phyloP scores from a whole-genome alignment of 1,140 invertebrate species.

The Drosophila ananassae region DNA sequence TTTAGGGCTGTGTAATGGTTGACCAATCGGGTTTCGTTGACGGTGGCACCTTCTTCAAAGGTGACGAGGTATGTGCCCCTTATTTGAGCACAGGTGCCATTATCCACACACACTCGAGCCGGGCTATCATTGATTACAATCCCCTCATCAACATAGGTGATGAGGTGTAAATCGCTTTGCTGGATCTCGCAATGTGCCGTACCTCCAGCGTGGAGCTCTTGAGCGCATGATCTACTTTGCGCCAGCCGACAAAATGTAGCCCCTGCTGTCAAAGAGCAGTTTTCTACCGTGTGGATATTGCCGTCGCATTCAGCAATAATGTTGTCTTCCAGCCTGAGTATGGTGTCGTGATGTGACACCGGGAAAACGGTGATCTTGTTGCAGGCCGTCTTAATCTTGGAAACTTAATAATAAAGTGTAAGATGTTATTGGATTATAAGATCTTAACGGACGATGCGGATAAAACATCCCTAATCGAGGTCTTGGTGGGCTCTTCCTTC shows the following conservation, averaged over 20 bases:
- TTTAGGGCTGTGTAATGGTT: no score
- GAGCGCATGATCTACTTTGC: constrained; percentile 21
- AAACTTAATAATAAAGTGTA: no score
- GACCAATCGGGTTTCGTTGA: no score
- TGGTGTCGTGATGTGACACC: not conserved
- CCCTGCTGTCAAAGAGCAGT: not conserved
- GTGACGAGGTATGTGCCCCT: no score
- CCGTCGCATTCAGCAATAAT: not conserved
- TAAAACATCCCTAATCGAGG: constrained; percentile 6
- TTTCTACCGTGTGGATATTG: not conserved
- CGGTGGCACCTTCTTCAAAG: no score
- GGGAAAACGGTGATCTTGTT: not conserved
- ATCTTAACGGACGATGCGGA: not conserved
- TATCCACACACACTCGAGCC: no score
- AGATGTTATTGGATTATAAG: not conserved
- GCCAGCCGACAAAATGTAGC: constrained; percentile 16
- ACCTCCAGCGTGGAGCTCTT: constrained; percentile 26
- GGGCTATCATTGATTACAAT: no score
- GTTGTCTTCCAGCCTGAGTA: not conserved
- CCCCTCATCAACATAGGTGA: no score
- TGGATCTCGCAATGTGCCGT: constrained; percentile 25
- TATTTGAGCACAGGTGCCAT: no score
- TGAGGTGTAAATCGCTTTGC: not conserved
- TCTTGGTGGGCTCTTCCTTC: not conserved
- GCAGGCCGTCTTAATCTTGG: not conserved